These are phyloP conservation scores for Chymomyza procnemis DNA, from an alignment of 2,888 invertebrate genomes.

Conservation along the genomic window DNA sequence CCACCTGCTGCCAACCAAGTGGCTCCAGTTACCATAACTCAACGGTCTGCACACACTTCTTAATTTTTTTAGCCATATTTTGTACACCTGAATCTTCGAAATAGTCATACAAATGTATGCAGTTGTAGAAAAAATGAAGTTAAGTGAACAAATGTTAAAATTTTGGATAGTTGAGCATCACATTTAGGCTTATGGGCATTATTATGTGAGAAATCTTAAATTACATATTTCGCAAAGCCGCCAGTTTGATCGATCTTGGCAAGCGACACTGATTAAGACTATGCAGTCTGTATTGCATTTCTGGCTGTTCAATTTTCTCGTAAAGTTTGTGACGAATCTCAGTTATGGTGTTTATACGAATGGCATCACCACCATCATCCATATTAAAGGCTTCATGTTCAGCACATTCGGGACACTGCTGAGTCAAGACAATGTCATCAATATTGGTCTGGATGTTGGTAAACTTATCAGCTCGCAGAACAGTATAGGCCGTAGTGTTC, in stretches of 20 bases:
- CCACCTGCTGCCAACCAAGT: too few relatives aligned
- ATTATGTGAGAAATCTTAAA: conserved; percentile 9
- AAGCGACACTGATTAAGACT: conserved; percentile 76
- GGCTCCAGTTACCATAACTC: too few relatives aligned
- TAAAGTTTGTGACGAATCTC: conserved; percentile 70
- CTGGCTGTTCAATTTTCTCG: conserved; percentile 76
- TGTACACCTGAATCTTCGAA: too few relatives aligned
- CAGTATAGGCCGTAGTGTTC: conserved; percentile 61
- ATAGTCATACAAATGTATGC: too few relatives aligned
- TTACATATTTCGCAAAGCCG: conserved; percentile 67
- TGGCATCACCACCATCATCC: conserved; percentile 74
- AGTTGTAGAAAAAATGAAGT: too few relatives aligned
- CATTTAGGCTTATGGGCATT: too few relatives aligned
- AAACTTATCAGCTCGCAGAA: conserved; percentile 72
- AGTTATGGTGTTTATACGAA: conserved; percentile 54
- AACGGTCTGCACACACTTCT: too few relatives aligned
- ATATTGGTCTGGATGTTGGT: conserved; percentile 79
- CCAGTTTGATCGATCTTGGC: conserved; percentile 75
- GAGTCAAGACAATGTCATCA: conserved; percentile 78
- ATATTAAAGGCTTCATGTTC: conserved; percentile 77
- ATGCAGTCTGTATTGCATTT: conserved; percentile 78
- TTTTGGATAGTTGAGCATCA: too few relatives aligned
- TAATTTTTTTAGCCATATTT: too few relatives aligned
- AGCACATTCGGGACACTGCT: conserved; percentile 78
- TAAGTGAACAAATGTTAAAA: too few relatives aligned